Conservation (phyloP, 2,888 invertebrate species). For the Cataglyphis rosenhaueri region DNA sequence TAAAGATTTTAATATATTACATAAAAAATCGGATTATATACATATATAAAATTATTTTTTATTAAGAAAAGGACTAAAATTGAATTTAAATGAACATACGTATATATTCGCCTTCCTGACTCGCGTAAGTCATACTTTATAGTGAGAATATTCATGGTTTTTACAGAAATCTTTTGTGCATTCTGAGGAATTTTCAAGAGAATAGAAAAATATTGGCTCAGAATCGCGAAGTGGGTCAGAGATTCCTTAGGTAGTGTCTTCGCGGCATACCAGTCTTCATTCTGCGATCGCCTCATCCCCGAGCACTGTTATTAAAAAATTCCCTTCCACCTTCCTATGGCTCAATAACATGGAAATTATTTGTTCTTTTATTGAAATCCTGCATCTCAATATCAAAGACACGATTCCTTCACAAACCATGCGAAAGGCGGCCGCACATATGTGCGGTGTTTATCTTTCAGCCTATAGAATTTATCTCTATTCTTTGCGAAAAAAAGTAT, state of each 20-base stretch:
- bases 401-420: constrained; percentile 65
- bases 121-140: constrained; percentile 12
- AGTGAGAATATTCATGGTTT: constrained; percentile 61
- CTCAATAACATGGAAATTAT: constrained; percentile 77
- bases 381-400: constrained; percentile 73
- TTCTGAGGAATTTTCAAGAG: constrained; percentile 54
- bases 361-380: constrained; percentile 66
- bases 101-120: constrained; percentile 18
- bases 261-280: constrained; percentile 70
- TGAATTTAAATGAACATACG: constrained; percentile 10
- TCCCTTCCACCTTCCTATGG: constrained; percentile 70
- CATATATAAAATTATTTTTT: background rate
- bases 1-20: background rate
- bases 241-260: constrained; percentile 75
- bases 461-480: constrained; percentile 53
- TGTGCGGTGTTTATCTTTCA: constrained; percentile 40
- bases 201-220: constrained; percentile 76
- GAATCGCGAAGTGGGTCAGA: constrained; percentile 72
- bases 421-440: constrained; percentile 59
- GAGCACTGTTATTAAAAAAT: constrained; percentile 80
- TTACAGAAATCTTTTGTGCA: constrained; percentile 60
- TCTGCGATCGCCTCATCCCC: constrained; percentile 61
- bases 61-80: background rate
- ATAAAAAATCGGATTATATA: background rate
- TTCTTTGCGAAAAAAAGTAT: constrained; percentile 9